Evolutionary conservation across 2,797 vertebrate species (phyloP), one percentile per base, ranked within the genome.

Genomic region (Psittacula derbiana): DNA sequence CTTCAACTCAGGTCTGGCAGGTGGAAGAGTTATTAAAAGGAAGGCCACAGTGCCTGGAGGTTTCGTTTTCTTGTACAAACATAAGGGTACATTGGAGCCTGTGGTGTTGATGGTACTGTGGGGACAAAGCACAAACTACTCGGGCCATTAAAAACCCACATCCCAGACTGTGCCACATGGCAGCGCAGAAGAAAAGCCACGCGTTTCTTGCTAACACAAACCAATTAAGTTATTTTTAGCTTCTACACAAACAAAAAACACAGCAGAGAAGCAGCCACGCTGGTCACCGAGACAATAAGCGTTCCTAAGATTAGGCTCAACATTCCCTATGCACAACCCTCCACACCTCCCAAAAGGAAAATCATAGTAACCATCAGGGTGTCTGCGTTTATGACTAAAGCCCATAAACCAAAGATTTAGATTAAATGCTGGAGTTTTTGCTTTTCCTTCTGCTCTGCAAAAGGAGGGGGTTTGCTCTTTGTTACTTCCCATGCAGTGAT

Each of bases 221-320:
- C 85, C 90, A 92, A 94, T 81, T 95, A 88, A 79, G 88, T 72
- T 97, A 97, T 97, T 97, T 96, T 97, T 96, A 95, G 85, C 50
- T 65, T 53, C 47, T 86, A 60, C n/a, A 36, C 91, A 96, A 95
- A 97, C 95, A 97, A 94, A 93, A 93, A 93, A 93, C 94, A 95
- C 11, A 50, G 52, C 23, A 82, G 83, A 95, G 95, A 92, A 49
- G 52, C 93, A 96, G 93, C 92, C 95, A 93, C 71, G 55, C 82
- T 95, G 96, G 95, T 97, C 95, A 97, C 72, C 88, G 64, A 93
- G 90, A 97, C 97, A 97, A 98, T 95, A 97, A 97, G 95, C 86
- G 86, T 93, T 97, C 95, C 96, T 96, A 98, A 96, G 97, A 98
- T 97, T 95, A 98, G 94, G 72, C 85, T 91, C 80, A 25, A n/a